Conservation (phyloP, 2,113 vertebrate species). For the Urocynchramus pylzowi region DNA sequence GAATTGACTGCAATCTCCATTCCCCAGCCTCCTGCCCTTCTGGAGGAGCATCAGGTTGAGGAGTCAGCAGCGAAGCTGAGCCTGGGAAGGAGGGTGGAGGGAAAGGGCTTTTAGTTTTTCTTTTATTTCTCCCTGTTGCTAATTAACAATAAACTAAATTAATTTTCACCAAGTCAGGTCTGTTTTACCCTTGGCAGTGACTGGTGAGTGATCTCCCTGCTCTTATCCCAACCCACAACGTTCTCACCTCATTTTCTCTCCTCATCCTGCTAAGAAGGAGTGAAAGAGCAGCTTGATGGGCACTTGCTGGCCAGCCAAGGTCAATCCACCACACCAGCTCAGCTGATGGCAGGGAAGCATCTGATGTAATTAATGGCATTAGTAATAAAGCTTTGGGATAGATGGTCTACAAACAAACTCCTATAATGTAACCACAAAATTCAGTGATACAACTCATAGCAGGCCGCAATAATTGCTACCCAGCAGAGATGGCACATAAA, state of each 20-base stretch:
- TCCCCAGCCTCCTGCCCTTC: accelerated
- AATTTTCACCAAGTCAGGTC: background rate
- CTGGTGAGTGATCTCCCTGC: background rate
- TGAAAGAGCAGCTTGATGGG: background rate
- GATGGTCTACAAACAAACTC: background rate
- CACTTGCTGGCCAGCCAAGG: background rate
- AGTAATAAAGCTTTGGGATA: background rate
- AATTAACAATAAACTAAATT: background rate
- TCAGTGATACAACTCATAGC: background rate
- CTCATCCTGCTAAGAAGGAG: background rate
- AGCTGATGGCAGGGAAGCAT: background rate
- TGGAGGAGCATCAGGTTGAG: background rate
- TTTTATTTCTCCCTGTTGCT: background rate
- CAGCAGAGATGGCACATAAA: background rate
- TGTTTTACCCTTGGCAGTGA: background rate
- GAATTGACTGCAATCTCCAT: background rate
- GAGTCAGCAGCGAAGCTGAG: background rate
- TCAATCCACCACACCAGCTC: background rate
- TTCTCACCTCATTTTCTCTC: background rate
- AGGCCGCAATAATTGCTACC: background rate
- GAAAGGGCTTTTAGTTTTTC: background rate
- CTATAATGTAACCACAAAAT: background rate
- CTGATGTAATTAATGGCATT: background rate
- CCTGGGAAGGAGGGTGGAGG: background rate
- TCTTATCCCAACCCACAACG: background rate